Base-by-base conservation (phyloP, 2,888 invertebrate genomes). In the Clistopyga incitator region DNA sequence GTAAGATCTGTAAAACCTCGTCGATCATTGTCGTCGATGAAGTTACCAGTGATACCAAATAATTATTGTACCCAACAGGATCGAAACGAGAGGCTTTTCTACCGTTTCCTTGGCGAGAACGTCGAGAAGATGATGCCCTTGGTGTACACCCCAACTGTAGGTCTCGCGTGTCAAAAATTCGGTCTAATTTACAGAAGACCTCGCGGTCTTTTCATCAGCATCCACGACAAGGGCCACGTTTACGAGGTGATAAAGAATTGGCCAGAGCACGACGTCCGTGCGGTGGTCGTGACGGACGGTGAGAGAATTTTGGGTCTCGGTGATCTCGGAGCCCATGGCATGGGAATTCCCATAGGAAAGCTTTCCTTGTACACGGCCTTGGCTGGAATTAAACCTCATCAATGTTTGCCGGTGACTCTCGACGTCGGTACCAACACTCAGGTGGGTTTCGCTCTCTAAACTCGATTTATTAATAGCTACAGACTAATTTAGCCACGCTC, bases 341-440 rank as follows among this genome's bases (percentile, higher is more conserved):
- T 99, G 99, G 99, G 99, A 67, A 99, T 99, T 90, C 99, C 99
- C 0, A 97, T 99, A 56, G 99, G 99, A 85, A 99, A 99, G 94
- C 94, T 99, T 87, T 96, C 99, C 3, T 95, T 99, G 10, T 99
- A 99, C 94, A 99, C 99, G 4, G 99, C 99, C 0, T 94, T 99
- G 81, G 99, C 98, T 29, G 99, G 99, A 81, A 98, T 99, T 89
- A 98, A 98, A 92, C 99, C 99, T 0, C 96, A 97, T 88, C 97
- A 99, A 93, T 98, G 98, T 91, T 95, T 99, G 85, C 99, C 99
- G 50, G 96, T 99, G 88, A 97, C 98, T 0, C 94, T 99, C 54
- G 99, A 99, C 92, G 98, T 98, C 70, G 99, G 99, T 81, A 99
- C 98, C 0, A 98, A 99, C 94, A 98, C 96, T 61, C 93, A 95